These are phyloP conservation scores for Ptilodon capucinus DNA, from an alignment of 2,888 invertebrate genomes.

Conservation along the genomic window DNA sequence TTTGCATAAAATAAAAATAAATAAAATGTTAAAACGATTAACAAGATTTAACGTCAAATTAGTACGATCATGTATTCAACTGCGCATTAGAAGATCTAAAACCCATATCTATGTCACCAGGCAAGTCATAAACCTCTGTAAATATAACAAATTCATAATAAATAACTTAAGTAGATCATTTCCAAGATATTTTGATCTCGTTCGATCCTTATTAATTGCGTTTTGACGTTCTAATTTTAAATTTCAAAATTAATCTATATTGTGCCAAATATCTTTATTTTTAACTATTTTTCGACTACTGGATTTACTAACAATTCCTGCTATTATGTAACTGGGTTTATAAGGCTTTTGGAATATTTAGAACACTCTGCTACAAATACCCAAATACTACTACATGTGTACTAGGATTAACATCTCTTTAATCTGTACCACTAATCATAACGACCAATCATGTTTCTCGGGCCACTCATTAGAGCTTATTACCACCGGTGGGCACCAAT, in stretches of 20 bases:
- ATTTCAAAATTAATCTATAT: not conserved
- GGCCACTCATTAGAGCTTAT: constrained; percentile 49
- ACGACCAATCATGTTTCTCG: constrained; percentile 51
- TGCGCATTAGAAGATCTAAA: too few species aligned
- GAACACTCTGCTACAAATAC: not conserved
- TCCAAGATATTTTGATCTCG: not conserved
- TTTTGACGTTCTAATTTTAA: not conserved
- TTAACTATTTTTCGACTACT: not conserved
- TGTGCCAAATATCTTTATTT: not conserved
- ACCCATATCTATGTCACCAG: not conserved
- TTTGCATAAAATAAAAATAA: too few species aligned
- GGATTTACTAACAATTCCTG: too few species aligned
- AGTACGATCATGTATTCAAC: too few species aligned
- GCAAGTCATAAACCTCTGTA: not conserved
- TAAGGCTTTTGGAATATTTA: too few species aligned
- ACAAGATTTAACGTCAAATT: too few species aligned
- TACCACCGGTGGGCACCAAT: constrained; percentile 43
- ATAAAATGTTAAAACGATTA: not conserved
- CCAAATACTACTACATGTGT: not conserved
- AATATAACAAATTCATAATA: not conserved
- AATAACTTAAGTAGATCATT: not conserved
- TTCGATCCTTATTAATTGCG: not conserved
- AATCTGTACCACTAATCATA: constrained; percentile 39
- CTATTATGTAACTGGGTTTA: too few species aligned
- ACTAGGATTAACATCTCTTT: not conserved